These are phyloP conservation scores for Panurus biarmicus DNA, from an alignment of 2,113 vertebrate species.

Conservation along the genomic window DNA sequence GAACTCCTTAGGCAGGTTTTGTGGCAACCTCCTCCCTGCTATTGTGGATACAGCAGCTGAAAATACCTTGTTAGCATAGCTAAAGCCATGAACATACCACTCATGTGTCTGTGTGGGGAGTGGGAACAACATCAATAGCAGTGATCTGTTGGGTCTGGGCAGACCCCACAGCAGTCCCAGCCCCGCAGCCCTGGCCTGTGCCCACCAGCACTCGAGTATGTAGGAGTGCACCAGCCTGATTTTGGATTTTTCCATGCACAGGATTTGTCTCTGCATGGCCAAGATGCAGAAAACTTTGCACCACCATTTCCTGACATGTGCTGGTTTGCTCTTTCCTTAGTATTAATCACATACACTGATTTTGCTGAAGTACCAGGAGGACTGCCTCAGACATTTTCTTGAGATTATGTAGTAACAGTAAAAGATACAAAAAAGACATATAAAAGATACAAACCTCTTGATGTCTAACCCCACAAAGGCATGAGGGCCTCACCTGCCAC, in stretches of 20 bases:
- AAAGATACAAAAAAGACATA: neutral
- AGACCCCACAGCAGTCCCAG: neutral
- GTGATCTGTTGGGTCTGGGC: neutral
- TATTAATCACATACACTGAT: neutral
- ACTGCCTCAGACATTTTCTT: neutral
- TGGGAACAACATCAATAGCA: neutral
- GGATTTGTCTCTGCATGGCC: neutral
- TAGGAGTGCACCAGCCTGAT: neutral
- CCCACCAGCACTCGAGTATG: fast-evolving
- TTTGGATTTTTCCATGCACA: neutral
- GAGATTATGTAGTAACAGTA: neutral
- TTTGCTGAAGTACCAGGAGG: neutral
- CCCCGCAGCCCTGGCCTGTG: too few relatives aligned
- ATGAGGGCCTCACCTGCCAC: neutral
- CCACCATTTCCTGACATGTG: neutral
- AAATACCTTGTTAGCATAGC: neutral
- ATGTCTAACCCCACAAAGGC: neutral
- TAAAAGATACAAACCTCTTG: neutral
- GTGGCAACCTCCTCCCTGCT: neutral
- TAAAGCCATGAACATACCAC: neutral
- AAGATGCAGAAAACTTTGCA: neutral
- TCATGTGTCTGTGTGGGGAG: fast-evolving
- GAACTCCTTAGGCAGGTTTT: neutral
- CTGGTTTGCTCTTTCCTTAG: neutral
- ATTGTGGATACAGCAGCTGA: neutral